Evolutionary conservation across 1,140 invertebrate genomes (phyloP), one percentile per base, ranked within the genome.

Genomic region (Halyomorpha halys): DNA sequence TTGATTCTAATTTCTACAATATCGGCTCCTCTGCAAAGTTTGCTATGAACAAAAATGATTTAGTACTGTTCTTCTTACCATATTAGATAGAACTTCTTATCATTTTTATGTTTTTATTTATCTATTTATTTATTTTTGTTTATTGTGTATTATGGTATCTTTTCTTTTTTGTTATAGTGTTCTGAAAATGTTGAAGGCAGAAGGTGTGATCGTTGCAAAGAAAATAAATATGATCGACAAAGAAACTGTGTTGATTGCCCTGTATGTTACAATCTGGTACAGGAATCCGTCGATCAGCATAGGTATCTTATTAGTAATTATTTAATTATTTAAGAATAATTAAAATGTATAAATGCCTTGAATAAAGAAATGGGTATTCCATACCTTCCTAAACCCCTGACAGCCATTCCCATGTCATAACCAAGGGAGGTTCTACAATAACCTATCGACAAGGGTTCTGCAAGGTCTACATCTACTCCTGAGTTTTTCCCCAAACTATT

Each of bases 201-300:
- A 63, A 80, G 82, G n/a, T 97, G 94, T 73, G 90, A 97, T 71
- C 82, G 89, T 27, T 97, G 94, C 73, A 92, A 92, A 74, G 91
- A 95, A 72, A 96, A 97, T 72, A 95, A 92, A 72, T 86, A 86
- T 70, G 86, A 92, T 72, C 79, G 90, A 30, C 86, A 91, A 68
- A 82, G 82, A 47, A 91, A 90, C 15, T 96, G 92, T 71, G 76
- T 90, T 61, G 87, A 95, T 71, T 97, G 94, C 76, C 91, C 92
- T 0, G 80, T 86, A 18, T 98, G 94, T 73, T 98, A 98, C 72
- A 93, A 91, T 74, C 77, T 98, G 0, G 91, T 97, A 0, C 87
- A 94, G 73, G 86, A 92, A 66, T 86, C 88, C 0, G 90, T 91
- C 0, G 85, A 89, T 72, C 71, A 77, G n/a, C 93, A 97, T 71